Evolutionary conservation across 92 coral and sea anemone genomes (phyloP).

Genomic region (Siderastrea siderea): DNA sequence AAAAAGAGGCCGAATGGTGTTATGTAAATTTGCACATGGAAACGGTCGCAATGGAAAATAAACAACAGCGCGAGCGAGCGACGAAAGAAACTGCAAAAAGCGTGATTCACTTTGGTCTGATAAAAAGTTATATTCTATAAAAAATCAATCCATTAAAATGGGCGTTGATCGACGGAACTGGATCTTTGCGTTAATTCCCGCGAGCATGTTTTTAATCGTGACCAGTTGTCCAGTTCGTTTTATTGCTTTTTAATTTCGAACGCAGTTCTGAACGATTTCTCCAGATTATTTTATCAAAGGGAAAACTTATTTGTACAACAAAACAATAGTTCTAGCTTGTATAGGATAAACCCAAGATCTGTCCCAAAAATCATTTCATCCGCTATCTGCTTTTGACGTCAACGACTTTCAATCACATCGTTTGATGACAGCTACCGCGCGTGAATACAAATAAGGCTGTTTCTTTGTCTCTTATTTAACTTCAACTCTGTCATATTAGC

Average conservation of each 20-base stretch:
- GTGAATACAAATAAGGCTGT: conserved; percentile 4
- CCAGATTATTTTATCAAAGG: background rate
- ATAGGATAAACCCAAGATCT: background rate
- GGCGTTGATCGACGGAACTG: no score
- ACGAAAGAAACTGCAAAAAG: background rate
- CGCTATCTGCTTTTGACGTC: conserved; percentile 15
- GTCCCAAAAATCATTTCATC: background rate
- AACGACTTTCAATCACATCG: background rate
- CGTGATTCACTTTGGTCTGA: background rate
- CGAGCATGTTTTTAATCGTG: background rate
- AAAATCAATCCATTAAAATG: background rate
- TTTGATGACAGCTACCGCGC: background rate
- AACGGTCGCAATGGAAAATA: conserved; percentile 60
- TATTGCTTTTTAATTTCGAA: conserved; percentile 1
- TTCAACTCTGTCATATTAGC: background rate
- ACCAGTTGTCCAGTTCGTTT: background rate
- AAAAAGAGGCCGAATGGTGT: conserved; percentile 17
- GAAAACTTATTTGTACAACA: background rate
- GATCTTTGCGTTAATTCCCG: no score
- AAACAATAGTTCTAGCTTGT: background rate
- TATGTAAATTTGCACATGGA: conserved; percentile 59
- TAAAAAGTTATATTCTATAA: background rate
- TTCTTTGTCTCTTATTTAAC: background rate
- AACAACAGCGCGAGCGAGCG: background rate
- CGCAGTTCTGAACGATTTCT: background rate